phyloP scores from a whole-genome alignment of 2,113 vertebrate species.

The Pelmatolapia mariae region DNA sequence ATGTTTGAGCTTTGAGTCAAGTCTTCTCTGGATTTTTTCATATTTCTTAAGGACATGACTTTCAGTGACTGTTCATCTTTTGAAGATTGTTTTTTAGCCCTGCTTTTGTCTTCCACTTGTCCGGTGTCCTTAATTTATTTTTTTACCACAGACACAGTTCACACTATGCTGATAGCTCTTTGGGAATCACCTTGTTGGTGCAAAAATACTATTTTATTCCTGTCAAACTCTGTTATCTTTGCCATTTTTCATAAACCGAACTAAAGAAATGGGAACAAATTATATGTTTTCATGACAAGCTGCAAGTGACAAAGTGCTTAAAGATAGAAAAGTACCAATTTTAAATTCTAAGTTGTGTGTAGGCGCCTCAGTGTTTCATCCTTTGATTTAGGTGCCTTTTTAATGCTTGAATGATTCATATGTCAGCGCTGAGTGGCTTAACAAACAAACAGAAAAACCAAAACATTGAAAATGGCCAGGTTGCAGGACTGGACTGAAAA shows the following conservation, averaged over 20 bases:
- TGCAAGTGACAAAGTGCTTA: neutral
- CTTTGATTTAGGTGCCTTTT: neutral
- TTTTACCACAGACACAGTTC: neutral
- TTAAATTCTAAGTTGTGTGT: neutral
- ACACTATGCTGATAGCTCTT: neutral
- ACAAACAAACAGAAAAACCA: neutral
- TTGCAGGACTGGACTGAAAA: neutral
- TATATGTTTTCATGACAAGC: neutral
- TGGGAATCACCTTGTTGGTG: neutral
- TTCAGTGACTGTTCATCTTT: neutral
- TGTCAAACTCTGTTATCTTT: neutral
- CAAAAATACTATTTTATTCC: neutral
- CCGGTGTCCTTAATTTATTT: neutral
- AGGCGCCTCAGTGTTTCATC: neutral
- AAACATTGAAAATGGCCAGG: neutral
- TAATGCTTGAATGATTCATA: neutral
- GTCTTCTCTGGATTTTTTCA: neutral
- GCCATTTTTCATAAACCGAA: neutral
- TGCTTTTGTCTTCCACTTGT: neutral
- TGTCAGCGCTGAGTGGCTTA: neutral
- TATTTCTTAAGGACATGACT: neutral
- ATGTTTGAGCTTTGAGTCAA: neutral
- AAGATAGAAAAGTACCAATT: neutral
- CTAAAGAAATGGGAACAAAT: neutral
- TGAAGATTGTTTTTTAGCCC: neutral